Evolutionary conservation across 1,140 invertebrate species (phyloP), one percentile per base, ranked within the genome.

Genomic region (Drosophila mauritiana): DNA sequence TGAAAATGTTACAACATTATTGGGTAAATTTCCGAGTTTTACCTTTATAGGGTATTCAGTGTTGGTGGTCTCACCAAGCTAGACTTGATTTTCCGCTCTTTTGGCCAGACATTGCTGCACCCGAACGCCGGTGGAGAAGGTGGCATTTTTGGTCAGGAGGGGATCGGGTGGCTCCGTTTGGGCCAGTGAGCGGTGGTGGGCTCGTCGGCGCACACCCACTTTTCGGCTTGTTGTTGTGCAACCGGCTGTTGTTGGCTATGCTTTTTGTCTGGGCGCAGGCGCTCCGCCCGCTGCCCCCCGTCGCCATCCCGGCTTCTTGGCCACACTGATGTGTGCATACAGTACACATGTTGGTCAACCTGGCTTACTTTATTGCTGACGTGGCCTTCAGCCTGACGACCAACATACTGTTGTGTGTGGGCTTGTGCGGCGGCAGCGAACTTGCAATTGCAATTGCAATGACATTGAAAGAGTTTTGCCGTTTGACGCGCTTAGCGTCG

Each of bases 131-230:
- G 59, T 17, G 36, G 43, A 31, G 45, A 37, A 34, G 22, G 43
- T 31, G 39, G 55, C 31, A 22, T 22, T 15, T 34, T n/a, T 36
- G 52, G 43, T 27, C 1, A 10, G 17, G 48, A 0, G 27, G 39
- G 57, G 49, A 17, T 22, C 34, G 34, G 39, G 48, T 22, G 43
- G 57, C 27, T 51, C 27, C 31, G 25, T 31, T 31, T 64, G 17
- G 22, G 36, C 20, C 43, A 63, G 36, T 39, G 56, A 36, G 39
- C 73, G 53, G 83, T 84, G 80, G 83, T 84, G 80, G 83, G 83
- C 83, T 89, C 83, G 83, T 80, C 83, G 62, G 51, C 39, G 61
- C 80, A 79, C 84, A 77, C 84, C 84, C 84, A 80, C 84, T 89
- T 88, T 84, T 70, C 52, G 58, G 15, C 56, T 57, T 75, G 42